Evolutionary conservation across 1,140 invertebrate species (phyloP).

Genomic region (Metaphire vulgaris): DNA sequence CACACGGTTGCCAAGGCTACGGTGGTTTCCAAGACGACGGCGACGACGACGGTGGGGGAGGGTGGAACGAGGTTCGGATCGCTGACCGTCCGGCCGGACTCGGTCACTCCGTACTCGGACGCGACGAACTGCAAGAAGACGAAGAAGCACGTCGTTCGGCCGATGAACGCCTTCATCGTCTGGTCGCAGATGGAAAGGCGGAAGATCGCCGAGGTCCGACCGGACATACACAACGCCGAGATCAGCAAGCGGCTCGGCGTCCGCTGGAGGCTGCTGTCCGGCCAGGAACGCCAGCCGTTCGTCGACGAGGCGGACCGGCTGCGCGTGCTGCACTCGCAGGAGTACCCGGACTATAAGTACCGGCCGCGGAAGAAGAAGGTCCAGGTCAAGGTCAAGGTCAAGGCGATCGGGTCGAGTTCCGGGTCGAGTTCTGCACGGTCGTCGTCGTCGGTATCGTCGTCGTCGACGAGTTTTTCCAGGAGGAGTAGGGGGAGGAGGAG

Average conservation of each 20-base stretch:
- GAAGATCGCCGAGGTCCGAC: constrained; percentile 93
- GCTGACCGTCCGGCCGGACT: constrained; percentile 67
- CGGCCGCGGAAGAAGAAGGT: constrained; percentile 55
- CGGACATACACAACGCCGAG: no score
- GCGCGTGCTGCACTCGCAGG: constrained; percentile 91
- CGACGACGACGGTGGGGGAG: no score
- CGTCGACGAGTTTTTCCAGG: no score
- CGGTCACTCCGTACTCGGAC: constrained; percentile 84
- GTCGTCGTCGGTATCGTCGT: no score
- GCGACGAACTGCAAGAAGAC: no score
- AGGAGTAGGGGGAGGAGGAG: no score
- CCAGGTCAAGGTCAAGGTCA: no score
- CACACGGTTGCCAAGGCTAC: no score
- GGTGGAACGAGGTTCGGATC: no score
- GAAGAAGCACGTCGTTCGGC: constrained; percentile 45
- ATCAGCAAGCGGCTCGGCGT: constrained; percentile 86
- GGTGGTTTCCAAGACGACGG: no score
- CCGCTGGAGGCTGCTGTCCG: constrained; percentile 62
- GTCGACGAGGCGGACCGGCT: constrained; percentile 94
- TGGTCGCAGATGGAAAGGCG: constrained; percentile 72
- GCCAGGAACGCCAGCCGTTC: constrained; percentile 87
- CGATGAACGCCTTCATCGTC: constrained; percentile 52
- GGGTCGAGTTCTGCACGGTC: no score
- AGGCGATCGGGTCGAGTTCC: no score
- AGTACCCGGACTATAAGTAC: constrained; percentile 96